Evolutionary conservation across 2,113 vertebrate genomes (phyloP).

Genomic region (Amphiprion percula): DNA sequence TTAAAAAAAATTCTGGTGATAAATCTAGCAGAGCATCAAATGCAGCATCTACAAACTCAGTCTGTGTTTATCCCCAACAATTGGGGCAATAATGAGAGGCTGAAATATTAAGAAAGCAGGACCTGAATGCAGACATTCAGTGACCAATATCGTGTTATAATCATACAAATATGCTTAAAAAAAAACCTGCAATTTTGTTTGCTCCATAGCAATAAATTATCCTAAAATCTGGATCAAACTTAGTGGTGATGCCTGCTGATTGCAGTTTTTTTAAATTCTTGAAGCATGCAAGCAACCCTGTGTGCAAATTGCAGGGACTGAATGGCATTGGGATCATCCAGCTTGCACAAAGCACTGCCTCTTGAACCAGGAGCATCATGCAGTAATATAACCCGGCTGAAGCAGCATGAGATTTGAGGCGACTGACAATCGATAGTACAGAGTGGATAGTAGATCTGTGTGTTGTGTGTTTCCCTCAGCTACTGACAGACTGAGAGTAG

Average conservation of each 20-base stretch:
- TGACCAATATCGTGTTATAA: too few species aligned
- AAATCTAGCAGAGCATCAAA: too few species aligned
- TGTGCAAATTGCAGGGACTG: neutral
- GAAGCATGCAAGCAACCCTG: neutral
- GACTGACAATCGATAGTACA: neutral
- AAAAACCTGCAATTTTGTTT: too few species aligned
- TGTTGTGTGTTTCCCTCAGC: neutral
- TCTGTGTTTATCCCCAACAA: too few species aligned
- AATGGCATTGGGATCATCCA: neutral
- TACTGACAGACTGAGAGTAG: slow-evolving; percentile 11
- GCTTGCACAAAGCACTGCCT: neutral
- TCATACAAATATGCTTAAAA: too few species aligned
- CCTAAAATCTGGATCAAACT: too few species aligned
- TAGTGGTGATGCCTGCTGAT: neutral
- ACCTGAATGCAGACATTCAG: too few species aligned
- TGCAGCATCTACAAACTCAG: too few species aligned
- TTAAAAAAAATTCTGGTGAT: too few species aligned
- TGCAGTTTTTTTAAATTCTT: neutral
- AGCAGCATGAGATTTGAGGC: neutral
- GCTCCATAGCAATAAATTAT: too few species aligned
- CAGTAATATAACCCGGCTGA: neutral
- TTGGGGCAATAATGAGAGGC: too few species aligned
- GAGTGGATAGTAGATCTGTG: neutral
- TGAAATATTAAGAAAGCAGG: too few species aligned
- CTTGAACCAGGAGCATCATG: neutral